Evolutionary conservation across 2,888 invertebrate genomes (phyloP).

Genomic region (Celastrina argiolus): DNA sequence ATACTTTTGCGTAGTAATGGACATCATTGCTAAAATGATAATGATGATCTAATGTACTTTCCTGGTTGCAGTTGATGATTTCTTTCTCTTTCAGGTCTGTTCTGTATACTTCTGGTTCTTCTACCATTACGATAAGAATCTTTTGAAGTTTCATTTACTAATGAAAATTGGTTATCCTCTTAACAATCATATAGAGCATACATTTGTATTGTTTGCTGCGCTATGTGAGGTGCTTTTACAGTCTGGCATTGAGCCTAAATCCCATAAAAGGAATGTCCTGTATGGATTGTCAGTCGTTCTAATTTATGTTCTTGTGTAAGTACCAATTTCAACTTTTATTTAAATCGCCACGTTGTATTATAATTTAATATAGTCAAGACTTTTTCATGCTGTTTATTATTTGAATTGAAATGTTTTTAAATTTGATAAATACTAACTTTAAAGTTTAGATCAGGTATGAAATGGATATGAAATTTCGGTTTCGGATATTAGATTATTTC

Average conservation of each 20-base stretch:
- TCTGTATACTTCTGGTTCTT: neutral
- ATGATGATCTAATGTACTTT: too few relatives aligned
- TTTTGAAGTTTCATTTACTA: neutral
- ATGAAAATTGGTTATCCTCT: conserved; percentile 3
- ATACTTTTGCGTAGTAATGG: too few relatives aligned
- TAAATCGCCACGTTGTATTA: too few relatives aligned
- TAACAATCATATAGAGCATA: neutral
- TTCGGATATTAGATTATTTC: too few relatives aligned
- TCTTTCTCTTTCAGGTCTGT: neutral
- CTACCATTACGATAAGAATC: conserved; percentile 3
- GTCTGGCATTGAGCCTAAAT: neutral
- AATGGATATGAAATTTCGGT: too few relatives aligned
- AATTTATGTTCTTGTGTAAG: neutral
- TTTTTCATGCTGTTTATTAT: too few relatives aligned
- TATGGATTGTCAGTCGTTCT: neutral
- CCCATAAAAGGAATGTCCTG: neutral
- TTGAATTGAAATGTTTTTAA: too few relatives aligned
- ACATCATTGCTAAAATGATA: too few relatives aligned
- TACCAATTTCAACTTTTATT: neutral
- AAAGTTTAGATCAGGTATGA: too few relatives aligned
- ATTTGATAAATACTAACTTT: too few relatives aligned
- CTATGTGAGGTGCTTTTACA: neutral
- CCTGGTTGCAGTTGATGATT: neutral
- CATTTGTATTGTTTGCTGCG: neutral
- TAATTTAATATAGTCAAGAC: too few relatives aligned